Base-by-base conservation (phyloP, 2,113 vertebrate species). In the Benitochromis conjunctus region DNA sequence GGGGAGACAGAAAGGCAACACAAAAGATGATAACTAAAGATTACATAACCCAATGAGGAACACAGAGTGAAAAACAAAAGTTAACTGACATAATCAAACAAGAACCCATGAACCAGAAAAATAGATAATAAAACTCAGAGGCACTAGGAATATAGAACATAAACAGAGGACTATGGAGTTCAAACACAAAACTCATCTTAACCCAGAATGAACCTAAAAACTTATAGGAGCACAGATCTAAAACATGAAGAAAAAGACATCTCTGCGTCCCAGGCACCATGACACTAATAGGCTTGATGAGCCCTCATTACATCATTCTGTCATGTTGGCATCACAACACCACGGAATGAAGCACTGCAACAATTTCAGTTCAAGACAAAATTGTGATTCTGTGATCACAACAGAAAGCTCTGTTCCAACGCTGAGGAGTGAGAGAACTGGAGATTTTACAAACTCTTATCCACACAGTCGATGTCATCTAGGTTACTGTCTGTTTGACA, bases 171-270 rank as follows among this genome's bases (percentile, higher is more conserved):
- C 18, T 7, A 38, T 1, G 31, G 31, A 12, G 60, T 31, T 11
- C 18, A 64, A n/a, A 64, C 31, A 2, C 34, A 38, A 64, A 64
- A 38, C 38, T 1, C 4, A n/a, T 38, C 10, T 64, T 64, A 64
- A 64, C 60, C 34, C 34, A 64, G 3, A 38, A 38, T 64, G 34
- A n/a, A 38, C 6, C 18, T 38, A 64, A 64, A 64, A 5, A 64
- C 18, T 64, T 36, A 36, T 12, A 62, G 9, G 60, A 7, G 60
- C 60, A n/a, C 60, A 64, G 31, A 36, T 36, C 31, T 64, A 64
- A 64, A 64, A 64, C 9, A 64, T 64, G 60, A 64, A 64, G 10
- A 3, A 64, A 64, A 64, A 64, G 34, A 38, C 60, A 64, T 64
- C 60, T 64, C 60, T n/a, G 34, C 0, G 60, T 64, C 60, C 60